Percentiles rank a stretch among this genome's conserved stretches.
phyloP scores from a whole-genome alignment of 2,113 vertebrate species.

The Emydocephalus ijimae region DNA sequence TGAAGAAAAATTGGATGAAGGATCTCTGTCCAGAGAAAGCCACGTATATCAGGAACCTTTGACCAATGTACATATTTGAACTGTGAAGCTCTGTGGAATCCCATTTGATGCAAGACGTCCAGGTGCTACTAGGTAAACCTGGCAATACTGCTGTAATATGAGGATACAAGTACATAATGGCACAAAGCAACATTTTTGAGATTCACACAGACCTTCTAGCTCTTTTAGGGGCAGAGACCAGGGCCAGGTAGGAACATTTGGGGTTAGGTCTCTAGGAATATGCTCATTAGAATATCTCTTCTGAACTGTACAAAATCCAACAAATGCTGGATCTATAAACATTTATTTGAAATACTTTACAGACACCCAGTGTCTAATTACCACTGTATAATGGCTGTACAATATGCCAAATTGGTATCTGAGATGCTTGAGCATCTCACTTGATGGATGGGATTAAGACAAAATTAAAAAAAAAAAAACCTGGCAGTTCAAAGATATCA shows the following conservation, averaged over 20 bases:
- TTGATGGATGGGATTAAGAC: conserved; percentile 38
- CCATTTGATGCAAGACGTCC: background rate
- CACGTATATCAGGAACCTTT: background rate
- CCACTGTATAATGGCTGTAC: conserved; percentile 53
- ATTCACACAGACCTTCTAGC: background rate
- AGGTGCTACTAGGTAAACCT: background rate
- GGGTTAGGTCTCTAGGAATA: background rate
- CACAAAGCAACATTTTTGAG: background rate
- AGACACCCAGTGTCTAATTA: conserved; percentile 62
- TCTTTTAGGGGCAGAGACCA: background rate
- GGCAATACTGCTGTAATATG: background rate
- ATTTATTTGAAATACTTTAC: conserved; percentile 54
- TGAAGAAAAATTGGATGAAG: background rate
- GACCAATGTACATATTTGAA: background rate
- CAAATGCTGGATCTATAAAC: conserved; percentile 53
- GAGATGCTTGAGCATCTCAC: background rate
- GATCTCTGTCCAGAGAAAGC: background rate
- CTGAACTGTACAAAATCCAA: conserved; percentile 38
- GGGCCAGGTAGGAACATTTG: background rate
- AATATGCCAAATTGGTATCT: conserved; percentile 58
- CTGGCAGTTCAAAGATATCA: conserved; percentile 40
- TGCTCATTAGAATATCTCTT: conserved; percentile 11
- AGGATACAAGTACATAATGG: background rate
- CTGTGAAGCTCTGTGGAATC: background rate
- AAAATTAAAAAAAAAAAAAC: conserved; percentile 39